Conservation (phyloP, 1,140 invertebrate genomes). For the Cyclina sinensis region DNA sequence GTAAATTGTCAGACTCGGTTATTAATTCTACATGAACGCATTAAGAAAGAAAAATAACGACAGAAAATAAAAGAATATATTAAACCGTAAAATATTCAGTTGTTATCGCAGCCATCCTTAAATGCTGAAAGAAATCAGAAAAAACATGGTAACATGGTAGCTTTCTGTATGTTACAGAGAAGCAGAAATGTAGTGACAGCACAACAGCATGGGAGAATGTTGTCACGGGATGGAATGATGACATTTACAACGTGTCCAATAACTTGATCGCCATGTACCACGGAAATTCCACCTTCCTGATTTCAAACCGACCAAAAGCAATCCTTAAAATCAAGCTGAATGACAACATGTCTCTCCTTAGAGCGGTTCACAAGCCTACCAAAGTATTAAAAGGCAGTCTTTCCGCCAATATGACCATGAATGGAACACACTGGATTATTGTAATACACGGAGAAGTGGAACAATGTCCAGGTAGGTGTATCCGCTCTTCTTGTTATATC, state of each 20-base stretch:
- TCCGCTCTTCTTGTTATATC: too few species aligned
- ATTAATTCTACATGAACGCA: too few species aligned
- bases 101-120: too few species aligned
- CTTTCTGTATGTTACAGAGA: background rate
- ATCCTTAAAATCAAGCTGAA: constrained; percentile 31
- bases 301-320: constrained; percentile 22
- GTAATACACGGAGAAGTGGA: constrained; percentile 11
- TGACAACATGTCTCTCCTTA: constrained; percentile 42
- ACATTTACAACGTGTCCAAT: background rate
- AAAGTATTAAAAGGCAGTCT: constrained; percentile 11
- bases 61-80: too few species aligned
- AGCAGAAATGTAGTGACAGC: constrained; percentile 34
- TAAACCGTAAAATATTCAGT: too few species aligned
- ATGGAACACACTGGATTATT: constrained; percentile 60
- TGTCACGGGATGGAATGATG: constrained; percentile 1
- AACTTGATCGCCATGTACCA: background rate
- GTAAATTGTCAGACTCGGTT: too few species aligned
- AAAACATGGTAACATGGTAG: too few species aligned
- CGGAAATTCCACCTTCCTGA: constrained; percentile 30
- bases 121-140: too few species aligned
- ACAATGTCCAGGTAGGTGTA: constrained; percentile 46
- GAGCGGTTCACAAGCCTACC: constrained; percentile 25
- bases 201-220: background rate
- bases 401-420: constrained; percentile 36
- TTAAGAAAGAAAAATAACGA: too few species aligned